Evolutionary conservation across 2,797 vertebrate genomes (phyloP), one percentile per base, ranked within the genome.

Genomic region (Knipowitschia caucasica): DNA sequence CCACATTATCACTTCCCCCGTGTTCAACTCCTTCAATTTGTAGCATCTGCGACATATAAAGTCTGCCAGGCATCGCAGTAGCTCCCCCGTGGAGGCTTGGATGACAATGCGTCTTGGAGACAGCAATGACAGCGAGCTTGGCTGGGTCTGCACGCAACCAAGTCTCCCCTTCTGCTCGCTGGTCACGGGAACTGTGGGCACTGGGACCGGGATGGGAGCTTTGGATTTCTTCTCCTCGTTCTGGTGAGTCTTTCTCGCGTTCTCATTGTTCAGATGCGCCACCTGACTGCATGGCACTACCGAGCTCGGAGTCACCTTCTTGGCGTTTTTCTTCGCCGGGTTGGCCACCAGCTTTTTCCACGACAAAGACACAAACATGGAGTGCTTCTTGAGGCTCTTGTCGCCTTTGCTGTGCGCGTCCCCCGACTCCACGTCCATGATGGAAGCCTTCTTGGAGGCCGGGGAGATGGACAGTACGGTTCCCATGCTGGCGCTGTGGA

Each of bases 81-180:
- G 92, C 89, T 99, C 96, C 7, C 95, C 94, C 1, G 96, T 98
- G 10, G 96, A 98, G 1, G 95, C 95, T 84, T 98, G 96, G 66
- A 98, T 94, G 25, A 98, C 88, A 15, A 98, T 93, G 54, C 92
- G 87, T 42, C 93, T 85, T 0, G 95, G 94, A 0, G 95, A 95
- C 67, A 71, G 78, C 58, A 75, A 78, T 17, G 79, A 88, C 67
- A 61, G 76, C 67, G 50, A 82, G 81, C 86, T 89, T 6, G 84
- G 53, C 5, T 90, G 91, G 59, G 90, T 90, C 62, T 90, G 81
- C 1, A 78, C 83, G n/a, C 82, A 39, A 17, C 74, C 49, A 0
- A 85, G 12, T 65, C 79, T 80, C 24, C 72, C 74, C 25, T 65
- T 80, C 1, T 74, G 74, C 21, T 24, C 27, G n/a, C 8, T 45